These are phyloP conservation scores for Chymomyza amoena DNA, from an alignment of 2,888 invertebrate species.

Conservation along the genomic window DNA sequence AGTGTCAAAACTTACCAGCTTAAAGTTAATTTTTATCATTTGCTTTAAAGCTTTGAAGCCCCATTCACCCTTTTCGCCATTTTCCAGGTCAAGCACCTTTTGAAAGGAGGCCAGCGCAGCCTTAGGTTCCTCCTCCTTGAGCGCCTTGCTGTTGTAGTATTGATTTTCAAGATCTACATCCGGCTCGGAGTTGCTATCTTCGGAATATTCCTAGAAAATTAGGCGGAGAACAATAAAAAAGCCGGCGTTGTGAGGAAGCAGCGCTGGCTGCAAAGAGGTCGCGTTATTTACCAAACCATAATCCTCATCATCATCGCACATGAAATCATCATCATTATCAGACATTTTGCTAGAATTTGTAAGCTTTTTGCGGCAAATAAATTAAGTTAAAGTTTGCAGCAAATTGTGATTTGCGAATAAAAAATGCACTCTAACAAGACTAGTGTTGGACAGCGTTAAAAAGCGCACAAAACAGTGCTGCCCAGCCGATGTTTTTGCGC, in stretches of 20 bases:
- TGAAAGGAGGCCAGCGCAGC: slow-evolving; percentile 95
- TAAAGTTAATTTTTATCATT: slow-evolving; percentile 99
- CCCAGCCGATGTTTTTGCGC: too few species aligned
- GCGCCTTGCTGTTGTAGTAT: slow-evolving; percentile 98
- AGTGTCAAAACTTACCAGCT: slow-evolving; percentile 83
- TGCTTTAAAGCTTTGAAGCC: slow-evolving; percentile 99
- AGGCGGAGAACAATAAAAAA: neutral
- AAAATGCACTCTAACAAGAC: too few species aligned
- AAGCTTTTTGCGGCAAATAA: too few species aligned
- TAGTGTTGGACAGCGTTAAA: too few species aligned
- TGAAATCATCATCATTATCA: slow-evolving; percentile 96
- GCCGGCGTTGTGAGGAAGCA: neutral
- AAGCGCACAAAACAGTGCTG: too few species aligned
- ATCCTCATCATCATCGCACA: slow-evolving; percentile 98
- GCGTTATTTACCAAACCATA: slow-evolving; percentile 89
- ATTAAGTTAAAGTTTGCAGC: too few species aligned
- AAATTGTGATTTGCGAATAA: too few species aligned
- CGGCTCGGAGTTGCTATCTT: slow-evolving; percentile 99
- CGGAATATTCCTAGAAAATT: slow-evolving; percentile 92
- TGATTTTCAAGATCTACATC: slow-evolving; percentile 99
- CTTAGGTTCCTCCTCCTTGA: slow-evolving; percentile 97
- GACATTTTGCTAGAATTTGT: slow-evolving; percentile 84
- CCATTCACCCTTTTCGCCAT: slow-evolving; percentile 99
- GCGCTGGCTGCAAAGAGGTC: slow-evolving; percentile 4
- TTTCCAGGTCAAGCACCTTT: slow-evolving; percentile 97